phyloP scores from a whole-genome alignment of 2,888 invertebrate genomes.

The Hydraecia micacea region DNA sequence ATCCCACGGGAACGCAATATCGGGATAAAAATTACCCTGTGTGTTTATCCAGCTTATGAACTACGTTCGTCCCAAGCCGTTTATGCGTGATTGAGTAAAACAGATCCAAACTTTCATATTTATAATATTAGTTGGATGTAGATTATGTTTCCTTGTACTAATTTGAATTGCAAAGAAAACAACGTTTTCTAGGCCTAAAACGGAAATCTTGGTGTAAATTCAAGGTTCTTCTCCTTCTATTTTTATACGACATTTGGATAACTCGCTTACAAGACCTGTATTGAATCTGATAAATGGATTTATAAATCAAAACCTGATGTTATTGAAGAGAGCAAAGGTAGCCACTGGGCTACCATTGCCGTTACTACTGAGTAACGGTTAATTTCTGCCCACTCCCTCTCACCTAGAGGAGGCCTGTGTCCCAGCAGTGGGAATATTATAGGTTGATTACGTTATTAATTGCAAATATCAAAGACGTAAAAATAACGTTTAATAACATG shows the following conservation, averaged over 20 bases:
- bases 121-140: background rate
- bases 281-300: background rate
- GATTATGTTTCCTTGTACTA: background rate
- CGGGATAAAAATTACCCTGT: no score
- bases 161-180: conserved; percentile 16
- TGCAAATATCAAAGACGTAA: background rate
- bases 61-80: no score
- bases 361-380: no score
- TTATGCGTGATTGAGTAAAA: background rate
- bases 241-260: background rate
- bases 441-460: background rate
- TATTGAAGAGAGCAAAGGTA: no score
- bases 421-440: background rate
- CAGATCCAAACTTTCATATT: background rate
- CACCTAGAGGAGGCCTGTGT: no score
- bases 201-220: background rate
- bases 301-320: background rate
- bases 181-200: conserved; percentile 1
- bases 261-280: background rate
- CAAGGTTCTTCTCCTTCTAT: conserved; percentile 2
- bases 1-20: no score
- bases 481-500: background rate
- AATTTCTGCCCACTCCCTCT: no score
- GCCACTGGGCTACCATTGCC: no score
- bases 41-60: background rate